A percentile compares a stretch with the other conserved stretches of the same genome.
Conservation (phyloP, 1,140 invertebrate species). For the Oryctes rhinoceros region DNA sequence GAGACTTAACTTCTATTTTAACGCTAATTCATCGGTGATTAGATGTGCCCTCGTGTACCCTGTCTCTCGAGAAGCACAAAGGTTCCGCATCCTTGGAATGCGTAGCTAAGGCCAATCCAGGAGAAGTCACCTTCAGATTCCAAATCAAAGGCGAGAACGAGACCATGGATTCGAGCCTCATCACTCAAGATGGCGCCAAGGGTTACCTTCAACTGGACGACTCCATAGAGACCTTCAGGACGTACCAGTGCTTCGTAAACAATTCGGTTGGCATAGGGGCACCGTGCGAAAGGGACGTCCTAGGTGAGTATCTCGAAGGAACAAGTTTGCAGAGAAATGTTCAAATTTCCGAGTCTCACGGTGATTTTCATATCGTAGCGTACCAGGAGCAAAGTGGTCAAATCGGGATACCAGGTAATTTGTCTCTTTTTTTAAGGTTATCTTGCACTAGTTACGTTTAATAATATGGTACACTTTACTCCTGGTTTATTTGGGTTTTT, state of each 20-base stretch:
- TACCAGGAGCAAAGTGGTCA: slow-evolving; percentile 68
- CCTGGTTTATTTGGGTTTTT: slow-evolving; percentile 47
- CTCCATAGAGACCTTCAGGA: slow-evolving; percentile 73
- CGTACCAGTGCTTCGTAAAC: slow-evolving; percentile 84
- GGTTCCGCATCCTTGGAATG: slow-evolving; percentile 81
- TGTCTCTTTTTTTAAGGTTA: slow-evolving; percentile 35
- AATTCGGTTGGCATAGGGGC: slow-evolving; percentile 80
- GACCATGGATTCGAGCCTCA: slow-evolving; percentile 66
- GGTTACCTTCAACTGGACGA: slow-evolving; percentile 74
- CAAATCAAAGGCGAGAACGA: slow-evolving; percentile 84
- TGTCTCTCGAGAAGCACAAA: slow-evolving; percentile 75
- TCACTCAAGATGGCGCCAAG: slow-evolving; percentile 64
- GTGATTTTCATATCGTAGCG: slow-evolving; percentile 56
- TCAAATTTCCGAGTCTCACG: background rate
- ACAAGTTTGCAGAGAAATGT: background rate
- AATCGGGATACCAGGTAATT: slow-evolving; percentile 61
- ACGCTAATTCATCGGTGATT: slow-evolving; percentile 34
- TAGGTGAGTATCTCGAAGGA: slow-evolving; percentile 66
- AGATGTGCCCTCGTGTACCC: slow-evolving; percentile 87
- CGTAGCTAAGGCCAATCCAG: slow-evolving; percentile 81
- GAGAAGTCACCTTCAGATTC: slow-evolving; percentile 84
- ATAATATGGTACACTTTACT: slow-evolving; percentile 50
- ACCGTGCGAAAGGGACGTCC: slow-evolving; percentile 81
- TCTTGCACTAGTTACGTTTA: slow-evolving; percentile 33
- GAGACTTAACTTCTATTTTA: too few relatives aligned